Evolutionary conservation across 2,797 vertebrate genomes (phyloP).

Genomic region (Zalophus californianus): DNA sequence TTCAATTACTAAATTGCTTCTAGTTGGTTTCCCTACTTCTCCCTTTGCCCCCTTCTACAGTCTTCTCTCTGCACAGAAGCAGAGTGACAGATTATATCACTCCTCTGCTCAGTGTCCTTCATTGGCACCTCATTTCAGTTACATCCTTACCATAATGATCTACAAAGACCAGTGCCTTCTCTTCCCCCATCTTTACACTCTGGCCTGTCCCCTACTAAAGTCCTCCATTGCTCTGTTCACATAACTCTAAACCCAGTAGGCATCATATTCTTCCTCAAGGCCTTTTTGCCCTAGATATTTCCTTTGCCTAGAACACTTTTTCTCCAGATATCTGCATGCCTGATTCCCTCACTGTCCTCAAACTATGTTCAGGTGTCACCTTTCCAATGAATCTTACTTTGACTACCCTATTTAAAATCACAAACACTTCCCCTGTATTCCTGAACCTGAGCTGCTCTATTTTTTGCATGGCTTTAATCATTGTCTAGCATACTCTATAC

Average conservation of each 20-base stretch:
- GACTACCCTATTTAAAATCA: neutral
- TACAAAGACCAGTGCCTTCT: neutral
- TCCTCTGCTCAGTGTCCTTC: neutral
- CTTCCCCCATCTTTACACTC: neutral
- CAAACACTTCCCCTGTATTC: neutral
- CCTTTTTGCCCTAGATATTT: neutral
- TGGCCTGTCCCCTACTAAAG: neutral
- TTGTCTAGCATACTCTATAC: neutral
- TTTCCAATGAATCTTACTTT: neutral
- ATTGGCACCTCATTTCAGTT: neutral
- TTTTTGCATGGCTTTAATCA: neutral
- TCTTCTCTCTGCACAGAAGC: neutral
- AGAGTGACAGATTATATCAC: neutral
- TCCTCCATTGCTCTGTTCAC: neutral
- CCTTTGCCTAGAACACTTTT: neutral
- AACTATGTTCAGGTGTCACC: neutral
- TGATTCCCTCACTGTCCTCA: neutral
- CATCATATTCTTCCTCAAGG: neutral
- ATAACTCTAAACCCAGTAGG: neutral
- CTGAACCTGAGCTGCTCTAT: neutral
- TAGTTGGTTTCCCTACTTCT: neutral
- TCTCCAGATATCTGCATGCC: neutral
- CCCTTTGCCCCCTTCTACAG: neutral
- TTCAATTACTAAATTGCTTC: constrained; percentile 18
- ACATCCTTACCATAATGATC: neutral